Evolutionary conservation across 2,888 invertebrate genomes (phyloP).

Genomic region (Oscheius onirici): DNA sequence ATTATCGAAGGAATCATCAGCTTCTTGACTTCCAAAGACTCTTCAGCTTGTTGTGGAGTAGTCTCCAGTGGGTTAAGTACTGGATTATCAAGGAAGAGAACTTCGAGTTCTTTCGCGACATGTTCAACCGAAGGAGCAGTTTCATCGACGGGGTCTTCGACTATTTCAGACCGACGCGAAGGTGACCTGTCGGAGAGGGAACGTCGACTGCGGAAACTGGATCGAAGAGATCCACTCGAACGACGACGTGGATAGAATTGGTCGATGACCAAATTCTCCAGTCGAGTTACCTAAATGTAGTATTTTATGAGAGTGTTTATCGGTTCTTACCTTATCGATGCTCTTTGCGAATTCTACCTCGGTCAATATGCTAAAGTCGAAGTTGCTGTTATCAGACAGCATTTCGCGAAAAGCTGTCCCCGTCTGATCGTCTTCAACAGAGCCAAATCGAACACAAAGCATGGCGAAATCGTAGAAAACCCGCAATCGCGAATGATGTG

Average conservation of each 20-base stretch:
- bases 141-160: conserved; percentile 28
- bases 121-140: conserved; percentile 14
- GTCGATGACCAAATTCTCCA: conserved; percentile 60
- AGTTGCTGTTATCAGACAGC: conserved; percentile 51
- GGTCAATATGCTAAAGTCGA: conserved; percentile 57
- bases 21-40: not conserved
- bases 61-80: not conserved
- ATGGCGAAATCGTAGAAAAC: conserved; percentile 61
- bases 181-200: conserved; percentile 50
- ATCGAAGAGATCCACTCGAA: conserved; percentile 53
- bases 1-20: conserved; percentile 46
- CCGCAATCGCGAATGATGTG: conserved; percentile 53
- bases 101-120: conserved; percentile 1
- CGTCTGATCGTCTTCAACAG: conserved; percentile 51
- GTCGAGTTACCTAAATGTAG: conserved; percentile 46
- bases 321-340: conserved; percentile 52
- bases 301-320: not conserved
- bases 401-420: conserved; percentile 46
- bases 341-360: conserved; percentile 58
- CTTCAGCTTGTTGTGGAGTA: not conserved
- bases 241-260: conserved; percentile 57
- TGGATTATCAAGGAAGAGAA: not conserved
- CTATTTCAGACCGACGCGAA: conserved; percentile 42
- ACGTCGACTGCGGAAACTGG: conserved; percentile 53
- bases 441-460: conserved; percentile 55